Conservation (phyloP, 2,113 vertebrate genomes). For the Lanius ludovicianus region DNA sequence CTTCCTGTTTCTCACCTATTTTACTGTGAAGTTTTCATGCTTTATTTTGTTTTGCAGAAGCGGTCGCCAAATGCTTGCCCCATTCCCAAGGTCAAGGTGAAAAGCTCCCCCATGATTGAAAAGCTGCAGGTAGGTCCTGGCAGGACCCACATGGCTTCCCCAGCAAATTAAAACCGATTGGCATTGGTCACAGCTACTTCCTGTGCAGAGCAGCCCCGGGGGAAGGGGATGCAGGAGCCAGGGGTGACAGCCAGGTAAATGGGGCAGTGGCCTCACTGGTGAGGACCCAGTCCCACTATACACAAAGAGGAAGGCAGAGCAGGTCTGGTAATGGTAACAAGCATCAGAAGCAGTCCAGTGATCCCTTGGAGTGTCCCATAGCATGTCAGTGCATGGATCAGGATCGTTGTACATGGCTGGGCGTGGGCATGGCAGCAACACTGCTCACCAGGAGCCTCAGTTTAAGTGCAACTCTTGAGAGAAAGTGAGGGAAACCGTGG, state of each 20-base stretch:
- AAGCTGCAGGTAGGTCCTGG: conserved; percentile 78
- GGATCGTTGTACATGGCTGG: background rate
- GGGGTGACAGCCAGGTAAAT: background rate
- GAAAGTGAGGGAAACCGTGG: background rate
- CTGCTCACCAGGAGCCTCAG: background rate
- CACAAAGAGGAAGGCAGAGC: background rate
- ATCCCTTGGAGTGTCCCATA: background rate
- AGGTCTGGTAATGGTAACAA: background rate
- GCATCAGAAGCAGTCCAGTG: background rate
- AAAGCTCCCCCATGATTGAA: conserved; percentile 82
- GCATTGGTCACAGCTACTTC: background rate
- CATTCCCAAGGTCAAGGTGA: conserved; percentile 75
- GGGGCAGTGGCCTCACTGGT: background rate
- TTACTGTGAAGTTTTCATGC: background rate
- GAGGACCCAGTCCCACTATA: background rate
- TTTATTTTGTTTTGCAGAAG: conserved; percentile 68
- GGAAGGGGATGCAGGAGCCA: background rate
- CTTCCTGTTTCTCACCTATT: background rate
- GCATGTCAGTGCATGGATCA: background rate
- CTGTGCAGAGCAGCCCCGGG: background rate
- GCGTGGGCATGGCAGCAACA: background rate
- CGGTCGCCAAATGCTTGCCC: conserved; percentile 50
- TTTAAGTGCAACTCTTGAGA: background rate
- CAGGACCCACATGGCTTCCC: background rate
- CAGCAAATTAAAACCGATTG: background rate